Percentiles rank a stretch among this genome's conserved stretches.
These are phyloP conservation scores for Buathra laborator DNA, from an alignment of 2,888 invertebrate species.

Conservation along the genomic window DNA sequence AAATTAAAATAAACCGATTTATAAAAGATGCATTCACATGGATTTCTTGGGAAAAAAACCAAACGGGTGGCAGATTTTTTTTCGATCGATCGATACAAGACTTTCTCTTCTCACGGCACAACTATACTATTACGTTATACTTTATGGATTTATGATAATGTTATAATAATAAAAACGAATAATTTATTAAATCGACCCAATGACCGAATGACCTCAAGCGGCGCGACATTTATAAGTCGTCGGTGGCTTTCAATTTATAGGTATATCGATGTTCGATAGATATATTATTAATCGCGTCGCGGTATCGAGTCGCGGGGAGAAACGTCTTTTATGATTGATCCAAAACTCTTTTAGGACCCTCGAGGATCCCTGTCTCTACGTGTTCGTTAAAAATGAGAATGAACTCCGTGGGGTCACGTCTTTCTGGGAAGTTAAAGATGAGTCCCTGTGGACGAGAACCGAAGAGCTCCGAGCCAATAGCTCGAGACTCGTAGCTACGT, in stretches of 20 bases:
- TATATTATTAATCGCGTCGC: not conserved
- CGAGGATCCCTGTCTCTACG: conserved; percentile 72
- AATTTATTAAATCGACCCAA: not conserved
- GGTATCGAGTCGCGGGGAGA: not conserved
- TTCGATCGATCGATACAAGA: not conserved
- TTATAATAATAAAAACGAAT: not conserved
- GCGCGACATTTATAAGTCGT: no score
- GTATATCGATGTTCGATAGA: no score
- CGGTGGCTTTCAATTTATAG: no score
- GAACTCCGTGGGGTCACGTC: conserved; percentile 74
- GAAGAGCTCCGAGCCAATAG: conserved; percentile 67
- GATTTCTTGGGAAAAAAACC: no score
- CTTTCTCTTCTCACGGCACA: not conserved
- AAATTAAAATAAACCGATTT: no score
- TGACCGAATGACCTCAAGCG: not conserved
- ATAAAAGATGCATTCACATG: no score
- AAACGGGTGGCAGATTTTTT: no score
- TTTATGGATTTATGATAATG: not conserved
- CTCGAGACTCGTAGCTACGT: conserved; percentile 73
- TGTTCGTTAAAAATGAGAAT: conserved; percentile 67
- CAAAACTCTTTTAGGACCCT: conserved; percentile 73
- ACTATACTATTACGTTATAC: not conserved
- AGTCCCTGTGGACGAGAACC: conserved; percentile 73
- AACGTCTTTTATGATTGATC: conserved; percentile 22
- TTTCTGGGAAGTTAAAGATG: conserved; percentile 77